Evolutionary conservation across 2,888 invertebrate species (phyloP), one percentile per base, ranked within the genome.

Genomic region (Parnassius apollo): DNA sequence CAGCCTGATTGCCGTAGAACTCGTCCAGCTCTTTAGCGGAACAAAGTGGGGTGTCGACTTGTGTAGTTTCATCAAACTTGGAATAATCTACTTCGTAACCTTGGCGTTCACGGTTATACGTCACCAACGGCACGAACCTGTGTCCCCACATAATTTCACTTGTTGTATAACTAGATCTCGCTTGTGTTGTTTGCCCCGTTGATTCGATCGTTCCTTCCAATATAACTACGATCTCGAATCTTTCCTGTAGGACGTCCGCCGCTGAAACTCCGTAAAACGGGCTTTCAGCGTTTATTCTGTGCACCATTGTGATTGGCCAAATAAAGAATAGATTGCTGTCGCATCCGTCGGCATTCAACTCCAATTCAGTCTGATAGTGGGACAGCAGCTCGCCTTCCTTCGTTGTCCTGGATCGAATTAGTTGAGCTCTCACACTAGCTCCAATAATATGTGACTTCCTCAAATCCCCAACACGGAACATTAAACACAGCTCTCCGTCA

Each of bases 301-400:
- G 98, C 48, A 97, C 96, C 76, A 98, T 95, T 1, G 96, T 97
- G 80, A 97, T 96, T 0, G 98, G 98, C 98, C 98, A 98, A 71
- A 98, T 97, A 80, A 98, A 96, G 89, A 98, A 97, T 22, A 98
- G 89, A 72, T 96, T 94, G 70, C 96, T 96, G 70, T 95, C 94
- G 74, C 96, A 96, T 64, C 96, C 96, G 78, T 97, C 96, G 13
- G 95, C 95, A 72, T 93, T 92, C 50, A 94, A 83, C 66, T 91
- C 88, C 67, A 96, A 87, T 82, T 96, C 96, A 63, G 95, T 95
- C 84, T 97, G 96, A 79, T 96, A 95, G 80, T 96, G 95, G 10
- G 95, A 95, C 68, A 97, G 84, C 54, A 95, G 83, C 83, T 98
- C 97, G 45, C 97, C 97, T 88, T 98, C 98, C 80, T 95, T 95